These are phyloP conservation scores for Ceriagrion tenellum DNA, from an alignment of 2,888 invertebrate genomes.

Conservation along the genomic window DNA sequence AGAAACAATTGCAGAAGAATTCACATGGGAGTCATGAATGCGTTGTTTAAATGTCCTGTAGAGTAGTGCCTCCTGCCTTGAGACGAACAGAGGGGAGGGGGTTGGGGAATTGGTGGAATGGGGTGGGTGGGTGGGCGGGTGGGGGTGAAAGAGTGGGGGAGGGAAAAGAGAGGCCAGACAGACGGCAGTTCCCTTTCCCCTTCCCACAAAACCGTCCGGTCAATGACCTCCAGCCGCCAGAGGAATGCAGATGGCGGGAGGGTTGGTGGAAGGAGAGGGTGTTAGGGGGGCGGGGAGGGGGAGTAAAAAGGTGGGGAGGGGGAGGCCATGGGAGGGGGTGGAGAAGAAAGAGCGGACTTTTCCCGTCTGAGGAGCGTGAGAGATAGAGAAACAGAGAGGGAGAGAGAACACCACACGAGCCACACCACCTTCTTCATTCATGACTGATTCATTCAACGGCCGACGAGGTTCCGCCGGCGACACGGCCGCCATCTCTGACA, in stretches of 20 bases:
- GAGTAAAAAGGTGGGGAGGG: neutral
- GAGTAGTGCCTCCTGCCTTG: neutral
- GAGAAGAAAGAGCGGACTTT: constrained; percentile 5
- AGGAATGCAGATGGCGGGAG: constrained; percentile 53
- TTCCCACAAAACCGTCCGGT: constrained; percentile 68
- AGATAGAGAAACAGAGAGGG: neutral
- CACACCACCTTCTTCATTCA: constrained; percentile 55
- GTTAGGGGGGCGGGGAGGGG: neutral
- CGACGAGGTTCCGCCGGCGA: constrained; percentile 8
- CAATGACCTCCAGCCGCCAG: constrained; percentile 42
- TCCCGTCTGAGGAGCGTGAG: constrained; percentile 62
- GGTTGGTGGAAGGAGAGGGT: neutral
- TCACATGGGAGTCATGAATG: neutral
- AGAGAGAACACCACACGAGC: constrained; percentile 66
- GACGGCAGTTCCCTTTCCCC: constrained; percentile 58
- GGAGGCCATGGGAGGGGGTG: neutral
- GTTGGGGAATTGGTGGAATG: no score
- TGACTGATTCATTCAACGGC: constrained; percentile 64
- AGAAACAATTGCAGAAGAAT: neutral
- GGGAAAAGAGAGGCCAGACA: constrained; percentile 35
- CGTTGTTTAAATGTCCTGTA: constrained; percentile 62
- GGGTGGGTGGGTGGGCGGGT: neutral
- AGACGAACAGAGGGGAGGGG: no score
- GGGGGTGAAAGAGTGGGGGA: neutral
- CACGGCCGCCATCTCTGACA: constrained; percentile 48